Evolutionary conservation across 2,797 vertebrate genomes (phyloP).

Genomic region (Pipistrellus pipistrellus): DNA sequence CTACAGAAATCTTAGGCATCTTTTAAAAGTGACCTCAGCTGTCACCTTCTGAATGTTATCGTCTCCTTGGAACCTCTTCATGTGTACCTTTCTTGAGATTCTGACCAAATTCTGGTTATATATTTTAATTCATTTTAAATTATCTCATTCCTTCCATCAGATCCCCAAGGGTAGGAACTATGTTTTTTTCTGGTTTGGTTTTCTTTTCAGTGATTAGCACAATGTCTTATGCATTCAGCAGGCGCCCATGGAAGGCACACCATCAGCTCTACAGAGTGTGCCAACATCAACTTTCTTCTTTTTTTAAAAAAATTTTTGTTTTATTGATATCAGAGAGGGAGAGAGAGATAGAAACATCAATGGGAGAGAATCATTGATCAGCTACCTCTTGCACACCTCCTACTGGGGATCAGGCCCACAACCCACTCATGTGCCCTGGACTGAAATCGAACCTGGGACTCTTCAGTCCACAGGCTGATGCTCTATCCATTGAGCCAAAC

Average conservation of each 20-base stretch:
- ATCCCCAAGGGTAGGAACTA: background rate
- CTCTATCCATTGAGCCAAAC: no score
- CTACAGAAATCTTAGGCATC: background rate
- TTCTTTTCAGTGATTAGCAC: background rate
- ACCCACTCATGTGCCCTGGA: no score
- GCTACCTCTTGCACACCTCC: no score
- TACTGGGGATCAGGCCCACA: no score
- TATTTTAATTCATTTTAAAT: conserved; percentile 21
- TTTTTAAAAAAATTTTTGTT: no score
- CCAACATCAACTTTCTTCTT: background rate
- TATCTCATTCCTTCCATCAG: background rate
- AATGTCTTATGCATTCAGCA: background rate
- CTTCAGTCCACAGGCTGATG: no score
- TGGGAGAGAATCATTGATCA: no score
- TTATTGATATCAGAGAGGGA: no score
- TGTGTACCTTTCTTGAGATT: background rate
- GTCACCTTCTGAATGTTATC: background rate
- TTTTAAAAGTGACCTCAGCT: conserved; percentile 29
- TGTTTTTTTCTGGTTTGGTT: background rate
- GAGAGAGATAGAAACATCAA: no score
- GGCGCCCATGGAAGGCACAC: background rate
- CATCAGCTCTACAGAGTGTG: background rate
- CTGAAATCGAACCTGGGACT: no score
- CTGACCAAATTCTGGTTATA: background rate
- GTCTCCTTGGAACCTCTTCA: background rate